phyloP scores from a whole-genome alignment of 1,140 invertebrate genomes.

The Limonius californicus region DNA sequence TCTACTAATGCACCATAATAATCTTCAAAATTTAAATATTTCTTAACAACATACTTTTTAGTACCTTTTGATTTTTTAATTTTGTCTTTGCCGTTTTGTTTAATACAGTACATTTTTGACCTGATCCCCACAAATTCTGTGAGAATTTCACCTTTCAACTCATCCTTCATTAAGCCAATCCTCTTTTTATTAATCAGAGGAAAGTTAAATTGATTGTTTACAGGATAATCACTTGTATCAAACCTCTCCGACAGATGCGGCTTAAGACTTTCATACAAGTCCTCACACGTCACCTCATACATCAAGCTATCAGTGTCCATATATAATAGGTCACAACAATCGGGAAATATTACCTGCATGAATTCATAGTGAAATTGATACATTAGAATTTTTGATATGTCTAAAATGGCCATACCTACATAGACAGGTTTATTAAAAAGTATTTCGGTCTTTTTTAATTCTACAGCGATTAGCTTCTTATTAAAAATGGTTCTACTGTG shows the following conservation, averaged over 20 bases:
- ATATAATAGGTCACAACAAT: constrained; percentile 39
- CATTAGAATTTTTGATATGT: constrained; percentile 38
- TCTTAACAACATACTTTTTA: too few relatives aligned
- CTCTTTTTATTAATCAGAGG: constrained; percentile 48
- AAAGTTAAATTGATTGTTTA: constrained; percentile 34
- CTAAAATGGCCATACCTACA: constrained; percentile 37
- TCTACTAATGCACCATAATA: too few relatives aligned
- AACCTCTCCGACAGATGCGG: constrained; percentile 24
- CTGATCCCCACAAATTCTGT: too few relatives aligned
- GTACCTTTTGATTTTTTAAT: too few relatives aligned
- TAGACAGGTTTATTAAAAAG: constrained; percentile 43
- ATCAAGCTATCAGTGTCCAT: constrained; percentile 47
- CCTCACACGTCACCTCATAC: constrained; percentile 36
- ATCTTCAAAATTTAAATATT: too few relatives aligned
- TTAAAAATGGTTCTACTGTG: constrained; percentile 38
- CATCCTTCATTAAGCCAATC: constrained; percentile 50
- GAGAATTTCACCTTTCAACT: constrained; percentile 29
- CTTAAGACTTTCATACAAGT: constrained; percentile 40
- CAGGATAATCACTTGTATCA: constrained; percentile 39
- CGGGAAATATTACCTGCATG: constrained; percentile 29
- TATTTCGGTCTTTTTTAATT: constrained; percentile 38
- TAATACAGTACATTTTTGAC: too few relatives aligned
- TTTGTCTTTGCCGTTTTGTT: too few relatives aligned
- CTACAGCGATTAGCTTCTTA: constrained; percentile 40
- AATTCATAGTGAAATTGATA: constrained; percentile 41